A percentile compares a stretch with the other conserved stretches of the same genome.
Conservation (phyloP, 2,113 vertebrate species). For the Sceloporus undulatus region DNA sequence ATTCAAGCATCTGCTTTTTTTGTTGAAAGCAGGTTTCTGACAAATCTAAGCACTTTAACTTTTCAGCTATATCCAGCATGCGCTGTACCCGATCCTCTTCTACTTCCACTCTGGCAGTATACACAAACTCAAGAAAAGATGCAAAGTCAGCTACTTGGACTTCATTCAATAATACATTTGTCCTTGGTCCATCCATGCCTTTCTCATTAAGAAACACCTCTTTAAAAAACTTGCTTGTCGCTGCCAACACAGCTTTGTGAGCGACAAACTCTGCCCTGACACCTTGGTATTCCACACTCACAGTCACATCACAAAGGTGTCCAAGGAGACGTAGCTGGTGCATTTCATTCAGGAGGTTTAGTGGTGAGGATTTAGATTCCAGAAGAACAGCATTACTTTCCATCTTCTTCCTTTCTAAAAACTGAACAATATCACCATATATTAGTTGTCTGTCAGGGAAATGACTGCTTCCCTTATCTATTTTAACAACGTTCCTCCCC, state of each 20-base stretch:
- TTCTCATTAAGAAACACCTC: slow-evolving; percentile 85
- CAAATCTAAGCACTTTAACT: slow-evolving; percentile 89
- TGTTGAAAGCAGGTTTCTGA: slow-evolving; percentile 84
- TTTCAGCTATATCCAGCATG: slow-evolving; percentile 84
- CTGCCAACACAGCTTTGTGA: slow-evolving; percentile 92
- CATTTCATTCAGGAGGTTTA: slow-evolving; percentile 89
- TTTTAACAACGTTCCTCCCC: not conserved
- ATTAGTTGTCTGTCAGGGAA: not conserved
- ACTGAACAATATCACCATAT: accelerated
- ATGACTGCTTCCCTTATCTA: not conserved
- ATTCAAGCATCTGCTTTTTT: slow-evolving; percentile 85
- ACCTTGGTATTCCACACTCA: slow-evolving; percentile 90
- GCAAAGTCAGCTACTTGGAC: slow-evolving; percentile 84
- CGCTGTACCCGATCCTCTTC: slow-evolving; percentile 83
- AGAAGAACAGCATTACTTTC: slow-evolving; percentile 83
- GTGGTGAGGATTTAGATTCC: slow-evolving; percentile 84
- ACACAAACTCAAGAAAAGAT: slow-evolving; percentile 92
- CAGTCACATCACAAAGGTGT: slow-evolving; percentile 89
- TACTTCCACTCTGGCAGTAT: slow-evolving; percentile 89
- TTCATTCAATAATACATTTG: slow-evolving; percentile 82
- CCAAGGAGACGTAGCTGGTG: slow-evolving; percentile 87
- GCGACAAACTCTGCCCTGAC: slow-evolving; percentile 87
- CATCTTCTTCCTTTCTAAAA: slow-evolving; percentile 80
- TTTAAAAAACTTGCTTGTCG: slow-evolving; percentile 95
- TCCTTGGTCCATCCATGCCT: slow-evolving; percentile 62